Conservation (phyloP, 2,888 invertebrate genomes). For the Caenorhabditis doughertyi region DNA sequence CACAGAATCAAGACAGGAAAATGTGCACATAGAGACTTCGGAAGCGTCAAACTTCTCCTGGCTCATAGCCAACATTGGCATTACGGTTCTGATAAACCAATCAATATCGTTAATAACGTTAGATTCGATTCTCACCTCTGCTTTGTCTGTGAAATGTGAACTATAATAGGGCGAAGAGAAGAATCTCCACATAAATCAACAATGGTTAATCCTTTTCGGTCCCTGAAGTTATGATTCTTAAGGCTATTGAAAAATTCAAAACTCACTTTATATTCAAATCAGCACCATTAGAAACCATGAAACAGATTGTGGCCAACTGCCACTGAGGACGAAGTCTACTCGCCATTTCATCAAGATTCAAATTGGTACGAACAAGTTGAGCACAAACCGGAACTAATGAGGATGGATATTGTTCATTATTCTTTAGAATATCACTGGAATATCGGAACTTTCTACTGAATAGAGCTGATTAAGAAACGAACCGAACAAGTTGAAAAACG, state of each 20-base stretch:
- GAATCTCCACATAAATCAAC: constrained; percentile 58
- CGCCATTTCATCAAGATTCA: constrained; percentile 72
- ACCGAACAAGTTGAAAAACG: constrained; percentile 56
- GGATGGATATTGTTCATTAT: constrained; percentile 33
- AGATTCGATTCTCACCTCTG: constrained; percentile 1
- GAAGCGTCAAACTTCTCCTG: constrained; percentile 64
- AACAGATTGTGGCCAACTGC: constrained; percentile 69
- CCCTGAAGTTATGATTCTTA: constrained; percentile 32
- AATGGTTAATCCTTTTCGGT: constrained; percentile 54
- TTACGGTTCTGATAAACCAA: constrained; percentile 38
- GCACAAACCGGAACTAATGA: constrained; percentile 48
- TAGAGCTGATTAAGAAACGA: background rate
- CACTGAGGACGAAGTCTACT: constrained; percentile 68
- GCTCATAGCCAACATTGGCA: constrained; percentile 61
- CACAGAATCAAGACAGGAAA: constrained; percentile 70
- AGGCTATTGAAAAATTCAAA: background rate
- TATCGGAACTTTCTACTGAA: background rate
- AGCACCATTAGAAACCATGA: constrained; percentile 67
- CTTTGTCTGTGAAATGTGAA: constrained; percentile 52
- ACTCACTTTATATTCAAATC: constrained; percentile 65
- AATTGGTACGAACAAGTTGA: constrained; percentile 55
- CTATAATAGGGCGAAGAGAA: constrained; percentile 46
- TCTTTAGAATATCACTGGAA: constrained; percentile 50
- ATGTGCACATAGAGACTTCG: constrained; percentile 73
- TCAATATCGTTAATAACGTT: background rate